Evolutionary conservation across 1,140 invertebrate genomes (phyloP).

Genomic region (Mesaphorura yosii): DNA sequence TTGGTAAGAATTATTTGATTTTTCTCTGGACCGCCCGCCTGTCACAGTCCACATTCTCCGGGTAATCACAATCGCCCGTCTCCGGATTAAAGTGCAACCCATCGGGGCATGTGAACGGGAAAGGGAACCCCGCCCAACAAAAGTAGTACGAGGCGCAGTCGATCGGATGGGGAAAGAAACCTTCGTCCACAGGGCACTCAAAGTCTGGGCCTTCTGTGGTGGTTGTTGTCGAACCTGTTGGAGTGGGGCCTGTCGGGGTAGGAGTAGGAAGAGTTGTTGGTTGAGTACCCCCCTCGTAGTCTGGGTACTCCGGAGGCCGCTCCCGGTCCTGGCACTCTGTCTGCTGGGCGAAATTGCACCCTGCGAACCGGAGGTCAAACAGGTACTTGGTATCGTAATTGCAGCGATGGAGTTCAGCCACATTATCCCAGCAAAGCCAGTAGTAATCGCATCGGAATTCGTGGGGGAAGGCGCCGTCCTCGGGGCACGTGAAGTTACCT

Average conservation of each 20-base stretch:
- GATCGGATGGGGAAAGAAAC: too few relatives aligned
- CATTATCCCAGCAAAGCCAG: background rate
- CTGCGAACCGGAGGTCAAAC: background rate
- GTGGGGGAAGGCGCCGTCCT: background rate
- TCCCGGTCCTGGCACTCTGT: background rate
- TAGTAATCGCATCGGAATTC: background rate
- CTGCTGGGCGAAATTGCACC: background rate
- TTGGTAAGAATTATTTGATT: too few relatives aligned
- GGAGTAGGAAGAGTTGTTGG: background rate
- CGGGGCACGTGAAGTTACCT: background rate
- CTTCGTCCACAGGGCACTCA: background rate
- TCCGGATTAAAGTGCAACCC: too few relatives aligned
- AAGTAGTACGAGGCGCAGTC: too few relatives aligned
- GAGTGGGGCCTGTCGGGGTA: background rate
- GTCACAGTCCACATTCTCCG: too few relatives aligned
- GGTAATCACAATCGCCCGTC: too few relatives aligned
- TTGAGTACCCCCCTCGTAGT: background rate
- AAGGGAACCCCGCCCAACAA: too few relatives aligned
- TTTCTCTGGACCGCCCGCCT: too few relatives aligned
- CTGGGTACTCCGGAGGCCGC: background rate
- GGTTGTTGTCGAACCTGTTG: background rate
- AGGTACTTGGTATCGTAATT: background rate
- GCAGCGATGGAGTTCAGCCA: background rate
- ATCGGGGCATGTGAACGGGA: too few relatives aligned
- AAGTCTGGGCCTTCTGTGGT: background rate